Base-by-base conservation (phyloP, 2,888 invertebrate species). In the Imbricaverruca yamaguchii region DNA sequence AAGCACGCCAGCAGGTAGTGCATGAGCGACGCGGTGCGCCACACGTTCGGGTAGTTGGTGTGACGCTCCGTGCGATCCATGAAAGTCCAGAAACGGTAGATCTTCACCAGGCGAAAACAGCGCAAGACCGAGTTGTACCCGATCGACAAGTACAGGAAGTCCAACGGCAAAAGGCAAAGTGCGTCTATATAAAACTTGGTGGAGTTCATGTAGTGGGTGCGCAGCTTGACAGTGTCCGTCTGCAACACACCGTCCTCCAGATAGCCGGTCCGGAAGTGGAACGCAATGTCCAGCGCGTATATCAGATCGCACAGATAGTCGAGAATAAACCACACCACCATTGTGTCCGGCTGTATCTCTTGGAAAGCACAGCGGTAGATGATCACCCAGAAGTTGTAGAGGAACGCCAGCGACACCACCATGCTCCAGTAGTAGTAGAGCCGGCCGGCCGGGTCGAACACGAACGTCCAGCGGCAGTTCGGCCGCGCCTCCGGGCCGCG, bases 361-460 rank as follows among this genome's bases (percentile, higher is more conserved):
- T 97, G 94, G 89, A 98, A 98, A 89, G 98, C 96, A 91, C 97
- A 98, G 89, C 98, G 93, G 91, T 97, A 98, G 88, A 97, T 96
- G 90, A 98, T 96, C 88, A 96, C 96, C 97, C 96, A 97, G 87
- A 97, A 94, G 89, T 97, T 97, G 90, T 97, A 97, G 86, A 97
- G 92, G 89, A 96, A 97, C 87, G 96, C 96, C 87, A 96, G 91
- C 85, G 96, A 96, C 85, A 97, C 96, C 85, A 96, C 94, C 94
- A 96, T 94, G 85, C 96, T 96, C 97, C 97, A 97, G 87, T 96
- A 96, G 90, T 97, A 97, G 89, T 95, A 96, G 84, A 98, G 91
- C 81, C 97, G 92, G 84, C 98, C 98, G 85, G 98, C 96, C 55
- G 98, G 98, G 90, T 98, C 98, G 88, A 98, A 98, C 85, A 98